Evolutionary conservation across 2,113 vertebrate genomes (phyloP), one percentile per base, ranked within the genome.

Genomic region (Gracilinanus agilis): DNA sequence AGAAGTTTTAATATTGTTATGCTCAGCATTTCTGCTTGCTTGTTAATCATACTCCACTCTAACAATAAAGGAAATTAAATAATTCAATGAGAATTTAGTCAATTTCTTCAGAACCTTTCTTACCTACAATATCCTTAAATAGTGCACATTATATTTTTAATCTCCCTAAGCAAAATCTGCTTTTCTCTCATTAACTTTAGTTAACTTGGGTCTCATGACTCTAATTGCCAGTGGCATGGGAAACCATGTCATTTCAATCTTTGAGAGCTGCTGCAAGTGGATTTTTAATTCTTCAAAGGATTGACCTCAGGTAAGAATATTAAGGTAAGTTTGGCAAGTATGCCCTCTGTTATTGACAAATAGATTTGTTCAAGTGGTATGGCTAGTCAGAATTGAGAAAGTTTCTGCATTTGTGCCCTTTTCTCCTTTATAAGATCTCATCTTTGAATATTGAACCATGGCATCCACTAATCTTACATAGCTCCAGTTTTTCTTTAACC

Each of bases 151-250:
- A 67, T 89, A 25, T 93, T 91, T 75, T 95, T 90, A 49, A 94
- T 94, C 19, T 90, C 92, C 55, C 34, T 88, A 61, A 67, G 29
- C 21, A 27, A 16, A n/a, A 21, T 93, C 21, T 56, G 3, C 55
- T 67, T 96, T 92, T 94, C 61, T 90, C 25, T 67, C 53, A 49
- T 8, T 90, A 53, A 24, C 94, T 95, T 90, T 49, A 89, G 24
- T 53, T 67, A 67, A n/a, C 61, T 75, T 75, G 61, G 61, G 34
- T 94, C 54, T 44, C 2, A 34, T 92, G 54, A 90, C 27, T 91
- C 5, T 24, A 89, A n/a, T 91, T 90, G 44, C 91, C 9, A 24
- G 92, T 90, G 89, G 89, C 29, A 90, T 61, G 25, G 44, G 11
- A 1, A 54, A 93, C 27, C 89, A 2, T 21, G 6, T 56, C 55